A percentile compares a stretch with the other conserved stretches of the same genome.
Conservation (phyloP, 2,888 invertebrate genomes). For the Nasonovia ribisnigri region DNA sequence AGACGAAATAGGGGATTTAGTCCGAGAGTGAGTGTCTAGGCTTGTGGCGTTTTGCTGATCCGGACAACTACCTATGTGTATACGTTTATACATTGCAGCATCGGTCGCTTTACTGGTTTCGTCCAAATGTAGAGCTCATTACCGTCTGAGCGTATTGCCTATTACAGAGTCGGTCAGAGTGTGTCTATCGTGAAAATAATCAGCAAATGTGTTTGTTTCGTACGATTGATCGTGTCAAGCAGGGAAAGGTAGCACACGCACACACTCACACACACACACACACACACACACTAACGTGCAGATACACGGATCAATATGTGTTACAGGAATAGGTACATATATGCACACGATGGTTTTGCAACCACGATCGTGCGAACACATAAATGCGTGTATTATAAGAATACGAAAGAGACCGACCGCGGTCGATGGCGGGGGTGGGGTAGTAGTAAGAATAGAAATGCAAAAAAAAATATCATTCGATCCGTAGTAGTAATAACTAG, state of each 20-base stretch:
- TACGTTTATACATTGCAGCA: neutral
- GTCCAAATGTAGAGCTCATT: conserved; percentile 37
- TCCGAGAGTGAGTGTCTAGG: neutral
- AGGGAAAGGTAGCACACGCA: neutral
- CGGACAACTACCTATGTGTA: neutral
- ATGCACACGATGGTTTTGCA: neutral
- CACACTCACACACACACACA: neutral
- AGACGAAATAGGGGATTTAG: neutral
- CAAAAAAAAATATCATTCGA: neutral
- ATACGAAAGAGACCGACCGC: neutral
- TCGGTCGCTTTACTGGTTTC: neutral
- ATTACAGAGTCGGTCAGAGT: neutral
- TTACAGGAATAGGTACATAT: neutral
- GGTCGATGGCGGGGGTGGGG: neutral
- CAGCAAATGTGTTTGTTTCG: neutral
- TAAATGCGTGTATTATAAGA: neutral
- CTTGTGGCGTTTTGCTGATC: neutral
- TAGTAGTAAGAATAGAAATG: neutral
- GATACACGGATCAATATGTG: neutral
- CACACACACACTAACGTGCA: neutral
- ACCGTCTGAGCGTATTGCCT: conserved; percentile 22
- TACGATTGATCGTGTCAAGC: neutral
- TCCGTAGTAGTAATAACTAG: neutral
- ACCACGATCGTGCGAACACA: neutral
- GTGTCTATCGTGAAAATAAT: conserved; percentile 3